A percentile compares a stretch with the other conserved stretches of the same genome.
These are phyloP conservation scores for Eurystomus glaucurus DNA, from an alignment of 2,797 vertebrate genomes.

Conservation along the genomic window DNA sequence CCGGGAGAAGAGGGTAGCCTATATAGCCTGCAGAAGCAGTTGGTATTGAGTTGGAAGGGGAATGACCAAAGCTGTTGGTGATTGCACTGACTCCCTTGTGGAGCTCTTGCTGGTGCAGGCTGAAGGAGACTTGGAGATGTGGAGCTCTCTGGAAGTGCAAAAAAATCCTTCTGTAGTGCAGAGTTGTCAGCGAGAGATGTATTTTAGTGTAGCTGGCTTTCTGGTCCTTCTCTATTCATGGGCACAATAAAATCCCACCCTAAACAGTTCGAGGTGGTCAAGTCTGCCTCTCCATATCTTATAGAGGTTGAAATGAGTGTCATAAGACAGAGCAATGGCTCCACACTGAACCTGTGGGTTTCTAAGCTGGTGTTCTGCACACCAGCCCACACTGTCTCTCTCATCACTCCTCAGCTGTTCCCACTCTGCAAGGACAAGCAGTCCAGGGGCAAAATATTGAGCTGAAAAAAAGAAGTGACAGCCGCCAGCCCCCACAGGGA, in stretches of 20 bases:
- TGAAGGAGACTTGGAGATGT: not conserved
- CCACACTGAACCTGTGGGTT: fast-evolving
- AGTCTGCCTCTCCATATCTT: not conserved
- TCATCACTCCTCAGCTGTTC: constrained; percentile 66
- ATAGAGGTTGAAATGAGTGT: not conserved
- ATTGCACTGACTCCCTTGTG: not conserved
- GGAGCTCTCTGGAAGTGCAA: not conserved
- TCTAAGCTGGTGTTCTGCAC: not conserved
- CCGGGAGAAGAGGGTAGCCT: not conserved
- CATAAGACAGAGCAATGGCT: not conserved
- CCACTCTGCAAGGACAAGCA: not conserved
- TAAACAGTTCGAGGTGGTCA: not conserved
- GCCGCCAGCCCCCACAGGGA: not conserved
- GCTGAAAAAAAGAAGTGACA: constrained; percentile 3
- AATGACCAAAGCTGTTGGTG: not conserved
- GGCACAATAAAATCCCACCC: not conserved
- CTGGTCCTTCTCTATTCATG: not conserved
- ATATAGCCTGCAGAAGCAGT: not conserved
- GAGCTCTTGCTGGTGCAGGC: not conserved
- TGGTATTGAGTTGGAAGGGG: not conserved
- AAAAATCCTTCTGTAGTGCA: not conserved
- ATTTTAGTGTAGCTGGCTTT: not conserved
- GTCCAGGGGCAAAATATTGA: not conserved
- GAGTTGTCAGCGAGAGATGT: not conserved
- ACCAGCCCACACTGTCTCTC: constrained; percentile 21